phyloP scores from a whole-genome alignment of 2,113 vertebrate species.

The Euleptes europaea region DNA sequence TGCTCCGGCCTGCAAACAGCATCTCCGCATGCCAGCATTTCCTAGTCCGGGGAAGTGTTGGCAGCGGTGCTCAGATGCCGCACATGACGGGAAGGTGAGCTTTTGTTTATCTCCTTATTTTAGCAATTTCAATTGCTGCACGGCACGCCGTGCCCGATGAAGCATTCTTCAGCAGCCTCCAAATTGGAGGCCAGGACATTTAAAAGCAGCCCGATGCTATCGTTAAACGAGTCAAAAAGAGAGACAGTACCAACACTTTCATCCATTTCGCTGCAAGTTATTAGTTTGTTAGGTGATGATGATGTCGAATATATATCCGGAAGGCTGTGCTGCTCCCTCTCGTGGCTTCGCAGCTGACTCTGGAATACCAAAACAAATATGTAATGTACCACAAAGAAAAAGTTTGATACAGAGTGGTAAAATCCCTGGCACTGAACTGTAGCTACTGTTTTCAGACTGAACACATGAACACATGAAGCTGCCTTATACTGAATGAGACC shows the following conservation, averaged over 20 bases:
- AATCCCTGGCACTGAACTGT: background rate
- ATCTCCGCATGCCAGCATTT: background rate
- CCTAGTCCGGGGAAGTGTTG: background rate
- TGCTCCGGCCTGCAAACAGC: background rate
- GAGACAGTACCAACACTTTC: conserved; percentile 78
- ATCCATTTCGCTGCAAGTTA: conserved; percentile 53
- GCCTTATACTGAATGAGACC: no score
- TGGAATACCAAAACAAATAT: conserved; percentile 57
- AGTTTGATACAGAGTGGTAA: background rate
- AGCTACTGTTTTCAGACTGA: background rate
- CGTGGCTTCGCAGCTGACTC: conserved; percentile 83
- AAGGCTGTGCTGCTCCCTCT: conserved; percentile 80
- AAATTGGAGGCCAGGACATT: background rate
- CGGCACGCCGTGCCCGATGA: no score
- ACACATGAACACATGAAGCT: no score
- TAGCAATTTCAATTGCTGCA: background rate
- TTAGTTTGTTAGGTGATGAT: conserved; percentile 67
- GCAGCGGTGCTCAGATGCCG: background rate
- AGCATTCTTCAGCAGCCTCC: background rate
- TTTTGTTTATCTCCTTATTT: background rate
- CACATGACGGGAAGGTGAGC: background rate
- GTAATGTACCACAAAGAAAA: background rate
- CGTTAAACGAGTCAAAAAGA: conserved; percentile 18
- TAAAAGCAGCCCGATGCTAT: background rate
- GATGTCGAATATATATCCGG: conserved; percentile 66